A percentile compares a stretch with the other conserved stretches of the same genome.
Conservation (phyloP, 2,113 vertebrate genomes). For the Anarrhichthys ocellatus region DNA sequence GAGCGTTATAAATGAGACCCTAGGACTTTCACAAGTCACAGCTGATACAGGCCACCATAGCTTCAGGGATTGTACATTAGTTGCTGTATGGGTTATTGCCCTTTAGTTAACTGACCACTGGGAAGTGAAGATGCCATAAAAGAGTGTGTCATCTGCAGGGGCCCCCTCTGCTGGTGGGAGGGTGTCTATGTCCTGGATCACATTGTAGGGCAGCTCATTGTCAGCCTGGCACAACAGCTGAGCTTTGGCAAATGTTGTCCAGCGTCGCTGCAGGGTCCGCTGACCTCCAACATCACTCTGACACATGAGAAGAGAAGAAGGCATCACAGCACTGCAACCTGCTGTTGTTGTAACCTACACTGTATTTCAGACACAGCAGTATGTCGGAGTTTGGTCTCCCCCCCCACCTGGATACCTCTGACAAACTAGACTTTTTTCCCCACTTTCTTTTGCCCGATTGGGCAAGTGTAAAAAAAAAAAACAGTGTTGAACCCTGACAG, state of each 20-base stretch:
- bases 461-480: background rate
- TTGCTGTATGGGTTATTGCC: background rate
- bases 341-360: background rate
- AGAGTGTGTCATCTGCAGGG: slow-evolving; percentile 76
- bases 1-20: background rate
- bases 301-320: background rate
- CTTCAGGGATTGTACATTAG: background rate
- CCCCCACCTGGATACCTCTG: background rate
- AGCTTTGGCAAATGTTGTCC: slow-evolving; percentile 86
- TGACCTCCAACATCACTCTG: slow-evolving; percentile 84
- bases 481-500: background rate
- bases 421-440: too few relatives aligned
- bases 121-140: slow-evolving; percentile 84
- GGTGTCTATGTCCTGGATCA: slow-evolving; percentile 81
- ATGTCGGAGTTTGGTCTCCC: background rate
- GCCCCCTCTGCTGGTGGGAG: slow-evolving; percentile 77
- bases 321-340: background rate
- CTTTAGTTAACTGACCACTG: slow-evolving; percentile 79
- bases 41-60: background rate
- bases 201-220: slow-evolving; percentile 83
- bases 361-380: background rate
- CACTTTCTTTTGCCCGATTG: background rate
- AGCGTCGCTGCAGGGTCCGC: slow-evolving; percentile 82
- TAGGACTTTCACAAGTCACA: background rate
- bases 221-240: slow-evolving; percentile 81